Evolutionary conservation across 1,140 invertebrate species (phyloP).

Genomic region (Pygmarrhopalites habei): DNA sequence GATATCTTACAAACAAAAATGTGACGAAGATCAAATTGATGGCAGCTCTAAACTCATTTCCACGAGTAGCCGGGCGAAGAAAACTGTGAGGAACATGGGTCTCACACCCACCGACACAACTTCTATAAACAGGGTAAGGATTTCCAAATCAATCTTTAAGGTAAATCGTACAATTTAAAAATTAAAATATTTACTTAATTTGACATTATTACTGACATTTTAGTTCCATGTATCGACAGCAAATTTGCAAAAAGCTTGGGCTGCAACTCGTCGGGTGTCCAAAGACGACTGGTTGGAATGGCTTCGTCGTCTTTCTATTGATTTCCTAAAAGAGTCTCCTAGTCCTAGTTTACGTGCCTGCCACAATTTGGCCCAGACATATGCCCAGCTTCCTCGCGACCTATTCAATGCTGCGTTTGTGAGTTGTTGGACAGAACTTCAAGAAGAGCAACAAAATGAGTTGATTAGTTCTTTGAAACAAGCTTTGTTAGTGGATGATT

Average conservation of each 20-base stretch:
- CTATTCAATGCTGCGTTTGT: slow-evolving; percentile 98
- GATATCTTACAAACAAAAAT: slow-evolving; percentile 48
- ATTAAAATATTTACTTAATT: too few species aligned
- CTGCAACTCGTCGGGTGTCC: slow-evolving; percentile 77
- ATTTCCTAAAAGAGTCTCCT: slow-evolving; percentile 89
- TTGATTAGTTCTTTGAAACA: slow-evolving; percentile 79
- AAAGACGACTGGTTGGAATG: slow-evolving; percentile 99
- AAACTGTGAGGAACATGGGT: slow-evolving; percentile 42
- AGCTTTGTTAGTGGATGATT: slow-evolving; percentile 82
- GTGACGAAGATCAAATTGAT: slow-evolving; percentile 45
- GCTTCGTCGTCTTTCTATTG: slow-evolving; percentile 82
- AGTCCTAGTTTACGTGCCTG: slow-evolving; percentile 87
- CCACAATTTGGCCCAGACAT: slow-evolving; percentile 83
- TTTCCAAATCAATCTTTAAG: too few species aligned
- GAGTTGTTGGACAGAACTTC: slow-evolving; percentile 95
- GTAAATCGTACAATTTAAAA: too few species aligned
- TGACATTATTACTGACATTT: too few species aligned
- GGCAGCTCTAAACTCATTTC: slow-evolving; percentile 29
- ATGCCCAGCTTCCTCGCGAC: slow-evolving; percentile 86
- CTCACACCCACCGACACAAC: slow-evolving; percentile 58
- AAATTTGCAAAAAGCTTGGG: slow-evolving; percentile 82
- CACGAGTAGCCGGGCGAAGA: slow-evolving; percentile 41
- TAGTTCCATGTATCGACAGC: slow-evolving; percentile 69
- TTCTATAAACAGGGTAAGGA: slow-evolving; percentile 58
- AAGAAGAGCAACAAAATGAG: slow-evolving; percentile 71